A percentile compares a stretch with the other conserved stretches of the same genome.
phyloP scores from a whole-genome alignment of 2,113 vertebrate species.

The Odontesthes bonariensis region DNA sequence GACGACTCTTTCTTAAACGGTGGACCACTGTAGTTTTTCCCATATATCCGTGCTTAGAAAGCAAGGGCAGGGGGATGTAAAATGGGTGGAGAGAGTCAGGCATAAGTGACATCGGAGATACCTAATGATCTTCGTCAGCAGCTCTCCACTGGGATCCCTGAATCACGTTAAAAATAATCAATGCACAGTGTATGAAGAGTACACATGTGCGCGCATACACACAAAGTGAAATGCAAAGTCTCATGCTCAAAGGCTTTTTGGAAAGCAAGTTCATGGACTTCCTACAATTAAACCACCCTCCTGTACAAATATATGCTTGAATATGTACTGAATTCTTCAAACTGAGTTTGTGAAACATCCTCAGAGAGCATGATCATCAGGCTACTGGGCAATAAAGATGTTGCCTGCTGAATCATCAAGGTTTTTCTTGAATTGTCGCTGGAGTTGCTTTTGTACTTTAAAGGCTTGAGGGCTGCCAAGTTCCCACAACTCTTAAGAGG shows the following conservation, averaged over 20 bases:
- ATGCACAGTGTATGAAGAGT: slow-evolving; percentile 57
- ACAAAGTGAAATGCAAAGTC: slow-evolving; percentile 48
- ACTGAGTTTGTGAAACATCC: slow-evolving; percentile 47
- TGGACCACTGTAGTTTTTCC: slow-evolving; percentile 29
- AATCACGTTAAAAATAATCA: slow-evolving; percentile 79
- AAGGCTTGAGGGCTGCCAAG: slow-evolving; percentile 59
- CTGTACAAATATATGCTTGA: slow-evolving; percentile 48
- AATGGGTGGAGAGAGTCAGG: slow-evolving; percentile 39
- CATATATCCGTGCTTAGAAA: not conserved
- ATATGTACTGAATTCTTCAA: slow-evolving; percentile 38
- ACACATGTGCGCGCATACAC: slow-evolving; percentile 35
- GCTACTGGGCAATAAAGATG: slow-evolving; percentile 27
- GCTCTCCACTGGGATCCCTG: slow-evolving; percentile 69
- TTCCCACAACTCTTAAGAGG: slow-evolving; percentile 71
- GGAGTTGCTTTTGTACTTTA: slow-evolving; percentile 47
- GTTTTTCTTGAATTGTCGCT: slow-evolving; percentile 56
- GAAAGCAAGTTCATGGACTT: slow-evolving; percentile 50
- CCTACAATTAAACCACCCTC: slow-evolving; percentile 44
- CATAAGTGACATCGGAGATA: slow-evolving; percentile 62
- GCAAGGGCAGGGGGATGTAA: not conserved
- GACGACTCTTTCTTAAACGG: not conserved
- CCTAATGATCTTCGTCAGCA: slow-evolving; percentile 77
- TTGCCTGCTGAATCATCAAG: slow-evolving; percentile 70
- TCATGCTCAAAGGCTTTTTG: slow-evolving; percentile 52
- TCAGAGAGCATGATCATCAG: slow-evolving; percentile 34